Evolutionary conservation across 2,797 vertebrate genomes (phyloP).

Genomic region (Furcifer pardalis): DNA sequence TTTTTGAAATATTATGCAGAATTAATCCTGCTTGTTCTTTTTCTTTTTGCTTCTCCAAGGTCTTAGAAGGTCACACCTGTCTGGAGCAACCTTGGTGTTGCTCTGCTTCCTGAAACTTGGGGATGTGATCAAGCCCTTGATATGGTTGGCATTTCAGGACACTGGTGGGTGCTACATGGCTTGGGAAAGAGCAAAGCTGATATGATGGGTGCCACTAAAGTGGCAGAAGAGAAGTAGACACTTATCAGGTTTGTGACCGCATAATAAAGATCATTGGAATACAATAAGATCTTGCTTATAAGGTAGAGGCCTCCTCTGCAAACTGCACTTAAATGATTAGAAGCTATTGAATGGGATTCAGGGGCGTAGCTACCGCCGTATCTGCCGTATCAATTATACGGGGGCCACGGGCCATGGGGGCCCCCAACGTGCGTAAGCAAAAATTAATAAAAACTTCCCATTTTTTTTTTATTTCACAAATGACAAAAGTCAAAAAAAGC

Average conservation of each 20-base stretch:
- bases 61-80: background rate
- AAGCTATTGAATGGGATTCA: background rate
- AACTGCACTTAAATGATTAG: background rate
- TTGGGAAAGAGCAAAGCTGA: background rate
- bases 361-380: no score
- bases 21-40: background rate
- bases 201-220: background rate
- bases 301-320: background rate
- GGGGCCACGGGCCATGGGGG: no score
- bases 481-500: no score
- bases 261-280: no score
- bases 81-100: background rate
- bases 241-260: no score
- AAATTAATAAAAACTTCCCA: no score
- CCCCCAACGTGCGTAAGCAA: no score
- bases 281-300: no score
- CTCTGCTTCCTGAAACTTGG: background rate
- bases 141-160: background rate
- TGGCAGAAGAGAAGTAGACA: background rate
- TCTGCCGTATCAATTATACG: no score
- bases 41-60: background rate
- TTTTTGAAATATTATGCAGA: background rate
- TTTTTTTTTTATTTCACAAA: no score
- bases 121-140: background rate
- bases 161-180: background rate